Conservation (phyloP, 2,113 vertebrate genomes). For the Colistium nudipinnis region DNA sequence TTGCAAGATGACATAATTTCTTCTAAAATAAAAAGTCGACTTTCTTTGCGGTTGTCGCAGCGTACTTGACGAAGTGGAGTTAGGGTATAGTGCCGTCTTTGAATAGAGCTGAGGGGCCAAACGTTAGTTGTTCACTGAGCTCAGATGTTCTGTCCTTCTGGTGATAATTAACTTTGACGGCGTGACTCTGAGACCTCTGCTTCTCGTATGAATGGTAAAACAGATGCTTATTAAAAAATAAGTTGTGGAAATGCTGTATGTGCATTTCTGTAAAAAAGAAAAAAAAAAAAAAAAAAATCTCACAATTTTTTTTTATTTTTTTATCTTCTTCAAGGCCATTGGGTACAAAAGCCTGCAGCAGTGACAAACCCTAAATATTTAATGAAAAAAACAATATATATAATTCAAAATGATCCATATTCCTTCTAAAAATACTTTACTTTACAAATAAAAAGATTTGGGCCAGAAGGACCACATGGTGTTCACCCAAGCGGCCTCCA, state of each 20-base stretch:
- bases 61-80: not conserved
- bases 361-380: not conserved
- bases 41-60: not conserved
- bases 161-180: slow-evolving; percentile 71
- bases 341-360: not conserved
- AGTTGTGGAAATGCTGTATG: not conserved
- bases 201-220: slow-evolving; percentile 20
- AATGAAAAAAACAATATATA: too few relatives aligned
- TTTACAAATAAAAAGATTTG: not conserved
- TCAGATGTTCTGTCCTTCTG: slow-evolving; percentile 42
- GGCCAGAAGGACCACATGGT: not conserved
- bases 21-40: not conserved
- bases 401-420: not conserved
- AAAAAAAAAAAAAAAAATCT: too few relatives aligned
- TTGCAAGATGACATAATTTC: not conserved
- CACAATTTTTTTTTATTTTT: too few relatives aligned
- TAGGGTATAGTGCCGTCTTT: slow-evolving; percentile 15
- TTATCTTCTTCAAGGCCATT: not conserved
- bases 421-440: not conserved
- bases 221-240: not conserved
- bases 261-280: slow-evolving; percentile 6
- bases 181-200: slow-evolving; percentile 33
- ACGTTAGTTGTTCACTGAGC: slow-evolving; percentile 40
- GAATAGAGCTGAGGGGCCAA: slow-evolving; percentile 47
- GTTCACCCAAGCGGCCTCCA: slow-evolving; percentile 13